A percentile compares a stretch with the other conserved stretches of the same genome.
Evolutionary conservation across 2,113 vertebrate species (phyloP).

Genomic region (Etheostoma cragini): DNA sequence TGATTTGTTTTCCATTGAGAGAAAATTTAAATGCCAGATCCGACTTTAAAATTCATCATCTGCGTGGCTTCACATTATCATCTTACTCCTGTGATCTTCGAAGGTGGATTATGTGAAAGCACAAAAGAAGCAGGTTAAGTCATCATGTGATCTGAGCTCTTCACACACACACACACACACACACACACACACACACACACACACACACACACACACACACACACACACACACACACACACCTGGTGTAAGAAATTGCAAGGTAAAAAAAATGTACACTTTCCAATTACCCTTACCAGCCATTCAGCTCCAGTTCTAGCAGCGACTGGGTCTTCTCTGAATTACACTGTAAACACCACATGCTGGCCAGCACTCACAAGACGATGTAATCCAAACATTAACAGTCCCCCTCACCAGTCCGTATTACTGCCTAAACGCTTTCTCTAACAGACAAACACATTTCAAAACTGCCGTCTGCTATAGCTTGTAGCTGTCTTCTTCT

Average conservation of each 20-base stretch:
- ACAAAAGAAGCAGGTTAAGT: background rate
- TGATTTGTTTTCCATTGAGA: conserved; percentile 55
- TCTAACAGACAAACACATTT: conserved; percentile 40
- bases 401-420: conserved; percentile 48
- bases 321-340: conserved; percentile 94
- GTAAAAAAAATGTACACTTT: conserved; percentile 32
- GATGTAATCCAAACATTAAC: conserved; percentile 64
- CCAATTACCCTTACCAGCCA: conserved; percentile 87
- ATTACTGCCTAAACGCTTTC: conserved; percentile 41
- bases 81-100: conserved; percentile 10
- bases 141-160: background rate
- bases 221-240: background rate
- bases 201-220: background rate
- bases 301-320: conserved; percentile 94
- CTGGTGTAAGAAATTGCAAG: conserved; percentile 7
- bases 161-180: background rate
- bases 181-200: conserved; percentile 12
- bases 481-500: conserved; percentile 22
- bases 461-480: conserved; percentile 37
- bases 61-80: background rate
- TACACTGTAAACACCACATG: conserved; percentile 98
- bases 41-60: conserved; percentile 23
- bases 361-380: conserved; percentile 63
- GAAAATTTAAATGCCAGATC: conserved; percentile 26
- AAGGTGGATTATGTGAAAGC: background rate